These are phyloP conservation scores for Ceyx melanurus DNA, from an alignment of 2,113 vertebrate species.

Conservation along the genomic window DNA sequence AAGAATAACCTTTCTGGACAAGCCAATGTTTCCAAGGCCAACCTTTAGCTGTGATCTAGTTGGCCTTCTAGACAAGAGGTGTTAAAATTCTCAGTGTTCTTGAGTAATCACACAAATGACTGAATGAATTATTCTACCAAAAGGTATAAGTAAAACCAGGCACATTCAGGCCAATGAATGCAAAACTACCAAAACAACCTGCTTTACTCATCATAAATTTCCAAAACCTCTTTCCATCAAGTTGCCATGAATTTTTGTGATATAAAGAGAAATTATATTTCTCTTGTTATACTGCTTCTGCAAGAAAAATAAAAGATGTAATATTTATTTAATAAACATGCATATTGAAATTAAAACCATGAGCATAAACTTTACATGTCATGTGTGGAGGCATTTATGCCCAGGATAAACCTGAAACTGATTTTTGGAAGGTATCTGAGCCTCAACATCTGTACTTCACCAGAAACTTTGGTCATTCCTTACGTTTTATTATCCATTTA, in stretches of 20 bases:
- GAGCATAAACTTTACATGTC: constrained; percentile 16
- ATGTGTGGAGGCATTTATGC: constrained; percentile 46
- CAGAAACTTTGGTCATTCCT: background rate
- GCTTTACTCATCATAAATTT: background rate
- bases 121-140: background rate
- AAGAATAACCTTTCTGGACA: background rate
- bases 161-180: background rate
- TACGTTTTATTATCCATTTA: constrained; percentile 5
- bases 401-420: background rate
- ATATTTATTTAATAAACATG: constrained; percentile 25
- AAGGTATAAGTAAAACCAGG: background rate
- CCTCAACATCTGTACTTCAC: background rate
- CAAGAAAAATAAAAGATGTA: background rate
- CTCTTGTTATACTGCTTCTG: background rate
- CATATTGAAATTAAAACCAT: constrained; percentile 61
- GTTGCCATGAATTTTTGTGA: background rate
- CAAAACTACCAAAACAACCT: background rate
- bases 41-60: background rate
- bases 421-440: constrained; percentile 40
- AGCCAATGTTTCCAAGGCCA: background rate
- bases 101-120: background rate
- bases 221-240: background rate
- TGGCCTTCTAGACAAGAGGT: background rate
- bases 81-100: background rate
- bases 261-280: too few species aligned